These are phyloP conservation scores for Onychorhynchus coronatus DNA, from an alignment of 2,113 vertebrate species.

Conservation along the genomic window DNA sequence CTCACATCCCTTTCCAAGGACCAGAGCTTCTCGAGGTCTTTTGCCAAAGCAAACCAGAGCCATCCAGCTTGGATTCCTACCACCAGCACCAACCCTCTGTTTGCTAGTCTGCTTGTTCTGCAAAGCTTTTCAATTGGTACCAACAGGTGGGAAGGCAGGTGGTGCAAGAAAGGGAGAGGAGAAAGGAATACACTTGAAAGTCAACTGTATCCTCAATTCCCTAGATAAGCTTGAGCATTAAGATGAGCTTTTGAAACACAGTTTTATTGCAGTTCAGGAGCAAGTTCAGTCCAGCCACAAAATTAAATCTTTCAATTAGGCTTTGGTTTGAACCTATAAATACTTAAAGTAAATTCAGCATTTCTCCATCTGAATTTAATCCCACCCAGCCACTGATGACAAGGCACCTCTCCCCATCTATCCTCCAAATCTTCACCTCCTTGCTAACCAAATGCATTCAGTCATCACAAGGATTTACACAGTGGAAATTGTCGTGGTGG, in stretches of 20 bases:
- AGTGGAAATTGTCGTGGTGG: not conserved
- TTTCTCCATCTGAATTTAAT: not conserved
- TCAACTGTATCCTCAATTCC: not conserved
- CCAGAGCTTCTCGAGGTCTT: not conserved
- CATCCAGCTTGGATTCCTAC: not conserved
- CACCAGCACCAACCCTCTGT: not conserved
- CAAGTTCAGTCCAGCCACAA: not conserved
- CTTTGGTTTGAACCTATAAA: not conserved
- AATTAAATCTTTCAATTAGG: not conserved
- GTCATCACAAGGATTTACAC: not conserved
- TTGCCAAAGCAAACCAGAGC: not conserved
- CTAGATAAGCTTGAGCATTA: not conserved
- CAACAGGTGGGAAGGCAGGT: not conserved
- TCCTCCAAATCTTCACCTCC: not conserved
- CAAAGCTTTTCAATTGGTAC: not conserved
- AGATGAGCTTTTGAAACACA: not conserved
- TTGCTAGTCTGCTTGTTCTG: not conserved
- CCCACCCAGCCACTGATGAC: not conserved
- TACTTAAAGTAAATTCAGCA: not conserved
- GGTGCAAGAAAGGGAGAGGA: not conserved
- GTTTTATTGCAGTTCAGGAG: not conserved
- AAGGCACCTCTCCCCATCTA: not conserved
- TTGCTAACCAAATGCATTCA: not conserved
- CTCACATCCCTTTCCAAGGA: accelerated
- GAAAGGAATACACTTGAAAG: not conserved